Base-by-base conservation (phyloP, 2,113 vertebrate genomes). In the Girardinichthys multiradiatus region DNA sequence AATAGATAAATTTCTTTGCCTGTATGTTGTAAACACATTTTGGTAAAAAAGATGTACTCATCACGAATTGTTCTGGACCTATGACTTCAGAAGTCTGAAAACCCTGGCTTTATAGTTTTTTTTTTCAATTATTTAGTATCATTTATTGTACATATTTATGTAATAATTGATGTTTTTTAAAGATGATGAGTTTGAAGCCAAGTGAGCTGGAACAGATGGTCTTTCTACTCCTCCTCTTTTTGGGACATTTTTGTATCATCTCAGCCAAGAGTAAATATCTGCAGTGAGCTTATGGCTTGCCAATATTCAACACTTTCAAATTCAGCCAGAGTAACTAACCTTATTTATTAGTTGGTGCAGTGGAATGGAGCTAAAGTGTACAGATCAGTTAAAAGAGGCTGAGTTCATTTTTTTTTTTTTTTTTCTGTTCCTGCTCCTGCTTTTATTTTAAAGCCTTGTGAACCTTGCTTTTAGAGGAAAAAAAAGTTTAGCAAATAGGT, bases 181-280 rank as follows among this genome's bases (percentile, higher is more conserved):
- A n/a, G 31, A 17, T 19, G 48, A 24, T 15, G 24, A 27, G 24
- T 11, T 15, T 14, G 63, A 58, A 29, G 70, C 26, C 60, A 66
- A 78, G 48, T 76, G 51, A 79, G 65, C 70, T 63, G 48, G 65
- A 64, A 77, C 57, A 54, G 37, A 37, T 57, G 70, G 37, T 60
- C 65, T 79, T 68, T 66, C 42, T 42, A 58, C 73, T 61, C 29
- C 48, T 29, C 37, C 10, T 33, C 13, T 64, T 39, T 83, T 54
- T 70, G 67, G 68, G 37, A 78, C 60, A 37, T 59, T 70, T 77
- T 28, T 59, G 42, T 72, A 63, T 72, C 69, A 57, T 79, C 76
- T 70, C 33, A 64, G 26, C 58, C 68, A 63, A 39, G 51, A 67
- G 33, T 37, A 14, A 45, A 39, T 39, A 48, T 80, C 79, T 39